Evolutionary conservation across 1,140 invertebrate genomes (phyloP).

Genomic region (Xylocopa sonorina): DNA sequence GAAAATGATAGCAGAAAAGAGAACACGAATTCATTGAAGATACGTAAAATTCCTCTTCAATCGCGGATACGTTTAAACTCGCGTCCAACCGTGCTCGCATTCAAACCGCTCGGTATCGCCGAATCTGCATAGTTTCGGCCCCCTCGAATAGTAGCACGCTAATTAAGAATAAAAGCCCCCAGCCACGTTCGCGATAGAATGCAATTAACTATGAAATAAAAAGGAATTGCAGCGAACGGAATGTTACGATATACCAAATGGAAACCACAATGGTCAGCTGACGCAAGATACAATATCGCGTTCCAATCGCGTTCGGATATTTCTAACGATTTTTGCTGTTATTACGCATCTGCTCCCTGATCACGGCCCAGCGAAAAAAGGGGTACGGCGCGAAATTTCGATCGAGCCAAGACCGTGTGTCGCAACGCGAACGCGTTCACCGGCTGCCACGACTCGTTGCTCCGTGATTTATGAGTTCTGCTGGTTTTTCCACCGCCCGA

Average conservation of each 20-base stretch:
- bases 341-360: background rate
- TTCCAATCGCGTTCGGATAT: background rate
- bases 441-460: conserved; percentile 16
- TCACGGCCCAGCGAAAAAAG: background rate
- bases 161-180: background rate
- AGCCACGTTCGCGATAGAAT: background rate
- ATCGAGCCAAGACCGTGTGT: conserved; percentile 7
- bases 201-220: background rate
- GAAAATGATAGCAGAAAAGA: no score
- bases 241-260: background rate
- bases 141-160: background rate
- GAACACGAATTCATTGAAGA: no score
- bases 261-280: background rate
- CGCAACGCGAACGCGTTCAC: background rate
- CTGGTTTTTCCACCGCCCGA: background rate
- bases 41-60: background rate
- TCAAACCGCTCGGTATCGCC: background rate
- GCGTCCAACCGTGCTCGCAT: no score
- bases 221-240: background rate
- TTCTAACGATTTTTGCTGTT: background rate
- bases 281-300: background rate
- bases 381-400: background rate
- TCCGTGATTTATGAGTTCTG: background rate
- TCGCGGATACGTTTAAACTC: background rate
- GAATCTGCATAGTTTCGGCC: background rate